Evolutionary conservation across 1,140 invertebrate genomes (phyloP).

Genomic region (Caenorhabditis remanei): DNA sequence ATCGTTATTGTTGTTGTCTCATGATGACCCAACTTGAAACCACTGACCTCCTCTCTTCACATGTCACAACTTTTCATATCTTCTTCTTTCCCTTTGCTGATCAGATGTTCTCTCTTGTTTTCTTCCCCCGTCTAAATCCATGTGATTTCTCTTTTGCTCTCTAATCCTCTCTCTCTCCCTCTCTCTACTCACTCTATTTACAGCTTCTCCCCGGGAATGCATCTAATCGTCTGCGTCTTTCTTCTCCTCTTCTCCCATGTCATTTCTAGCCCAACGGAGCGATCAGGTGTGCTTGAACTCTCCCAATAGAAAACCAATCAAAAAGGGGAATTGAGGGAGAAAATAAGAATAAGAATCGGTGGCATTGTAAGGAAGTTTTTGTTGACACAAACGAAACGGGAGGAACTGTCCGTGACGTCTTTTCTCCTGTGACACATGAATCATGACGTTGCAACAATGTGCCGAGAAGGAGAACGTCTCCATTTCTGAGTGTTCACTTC

Average conservation of each 20-base stretch:
- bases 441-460: slow-evolving; percentile 41
- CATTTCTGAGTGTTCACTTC: slow-evolving; percentile 32
- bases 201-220: slow-evolving; percentile 33
- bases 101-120: slow-evolving; percentile 47
- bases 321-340: neutral
- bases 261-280: slow-evolving; percentile 25
- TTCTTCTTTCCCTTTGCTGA: neutral
- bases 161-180: slow-evolving; percentile 20
- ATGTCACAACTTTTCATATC: neutral
- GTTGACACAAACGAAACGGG: slow-evolving; percentile 9
- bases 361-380: slow-evolving; percentile 34
- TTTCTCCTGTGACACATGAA: slow-evolving; percentile 31
- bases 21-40: slow-evolving; percentile 24
- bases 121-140: neutral
- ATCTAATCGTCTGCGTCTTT: slow-evolving; percentile 36
- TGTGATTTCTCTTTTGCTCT: slow-evolving; percentile 38
- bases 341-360: neutral
- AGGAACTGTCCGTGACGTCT: slow-evolving; percentile 37
- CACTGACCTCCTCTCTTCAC: neutral
- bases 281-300: slow-evolving; percentile 35
- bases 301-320: neutral
- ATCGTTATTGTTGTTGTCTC: slow-evolving; percentile 1
- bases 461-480: slow-evolving; percentile 13
- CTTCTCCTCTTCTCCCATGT: slow-evolving; percentile 22
- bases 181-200: slow-evolving; percentile 40